Base-by-base conservation (phyloP, 1,140 invertebrate genomes). In the Achroia grisella region DNA sequence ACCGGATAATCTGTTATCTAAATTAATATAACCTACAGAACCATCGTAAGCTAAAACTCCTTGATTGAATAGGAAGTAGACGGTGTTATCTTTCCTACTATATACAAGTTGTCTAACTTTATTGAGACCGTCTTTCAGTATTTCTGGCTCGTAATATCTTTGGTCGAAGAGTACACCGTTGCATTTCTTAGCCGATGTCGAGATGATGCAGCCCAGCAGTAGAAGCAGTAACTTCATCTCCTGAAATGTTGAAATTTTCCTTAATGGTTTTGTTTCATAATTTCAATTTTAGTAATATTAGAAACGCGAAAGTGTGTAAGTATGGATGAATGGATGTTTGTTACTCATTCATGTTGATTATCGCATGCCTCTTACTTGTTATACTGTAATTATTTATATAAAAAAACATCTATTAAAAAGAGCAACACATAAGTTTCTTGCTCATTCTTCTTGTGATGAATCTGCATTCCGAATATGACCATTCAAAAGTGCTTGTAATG, bases 121-220 rank as follows among this genome's bases (percentile, higher is more conserved):
- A 35, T 67, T 75, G 1, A 82, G 36, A 3, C 78, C 78, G 36
- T 82, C 75, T 52, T 77, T 82, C 1, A 79, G 39, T 11, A 81
- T 62, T 8, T 71, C 42, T 1, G 75, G 35, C 9, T 66, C 62
- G 42, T 66, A 77, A 11, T 75, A 81, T 56, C 60, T 71, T 9
- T 68, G 52, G 11, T 59, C 48, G 33, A 79, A 65, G 14, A 63
- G 52, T 8, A 78, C 54, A 8, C 73, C 74, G 4, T 39, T 44
- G 39, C 77, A 81, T 37, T 62, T 36, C 29, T 71, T 64, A 37
- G 76, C 69, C 2, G 57, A 66, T 10, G 36, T 48, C 8, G 62
- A 41, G 28, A 53, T 31, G 30, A 40, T 17, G 11, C 54, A 31
- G n/a, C 52, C 10, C 0, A 58, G 11, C 11, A 56, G 27, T 4